Evolutionary conservation across 1,140 invertebrate genomes (phyloP).

Genomic region (Neodiprion lecontei): DNA sequence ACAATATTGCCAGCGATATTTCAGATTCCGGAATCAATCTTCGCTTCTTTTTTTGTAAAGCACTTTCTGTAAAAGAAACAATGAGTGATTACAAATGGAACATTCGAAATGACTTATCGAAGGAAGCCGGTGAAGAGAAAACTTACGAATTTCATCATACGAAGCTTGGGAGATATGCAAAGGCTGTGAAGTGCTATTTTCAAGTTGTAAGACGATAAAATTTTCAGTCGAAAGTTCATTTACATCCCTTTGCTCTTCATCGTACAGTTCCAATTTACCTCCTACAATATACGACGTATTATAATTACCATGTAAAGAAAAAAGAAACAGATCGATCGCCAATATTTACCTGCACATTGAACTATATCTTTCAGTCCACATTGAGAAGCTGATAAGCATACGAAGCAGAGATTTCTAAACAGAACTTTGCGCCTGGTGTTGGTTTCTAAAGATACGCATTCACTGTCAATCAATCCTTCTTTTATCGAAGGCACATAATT

Average conservation of each 20-base stretch:
- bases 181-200: slow-evolving; percentile 36
- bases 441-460: slow-evolving; percentile 63
- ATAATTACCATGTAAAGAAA: not conserved
- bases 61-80: slow-evolving; percentile 59
- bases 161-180: slow-evolving; percentile 60
- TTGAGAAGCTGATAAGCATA: slow-evolving; percentile 68
- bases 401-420: slow-evolving; percentile 67
- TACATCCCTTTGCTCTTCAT: slow-evolving; percentile 58
- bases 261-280: slow-evolving; percentile 44
- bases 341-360: slow-evolving; percentile 47
- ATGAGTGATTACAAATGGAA: slow-evolving; percentile 28
- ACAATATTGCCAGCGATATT: slow-evolving; percentile 70
- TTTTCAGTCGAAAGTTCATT: slow-evolving; percentile 55
- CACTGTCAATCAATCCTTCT: slow-evolving; percentile 64
- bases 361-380: slow-evolving; percentile 61
- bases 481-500: slow-evolving; percentile 63
- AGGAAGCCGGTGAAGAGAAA: not conserved
- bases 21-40: slow-evolving; percentile 71
- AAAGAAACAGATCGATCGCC: slow-evolving; percentile 25
- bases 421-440: slow-evolving; percentile 60
- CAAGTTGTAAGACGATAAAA: slow-evolving; percentile 63
- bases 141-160: slow-evolving; percentile 55
- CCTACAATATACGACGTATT: not conserved
- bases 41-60: slow-evolving; percentile 36
- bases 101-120: not conserved